phyloP scores from a whole-genome alignment of 35 echinoderm and acorn worm genomes.

The Eucidaris tribuloides region DNA sequence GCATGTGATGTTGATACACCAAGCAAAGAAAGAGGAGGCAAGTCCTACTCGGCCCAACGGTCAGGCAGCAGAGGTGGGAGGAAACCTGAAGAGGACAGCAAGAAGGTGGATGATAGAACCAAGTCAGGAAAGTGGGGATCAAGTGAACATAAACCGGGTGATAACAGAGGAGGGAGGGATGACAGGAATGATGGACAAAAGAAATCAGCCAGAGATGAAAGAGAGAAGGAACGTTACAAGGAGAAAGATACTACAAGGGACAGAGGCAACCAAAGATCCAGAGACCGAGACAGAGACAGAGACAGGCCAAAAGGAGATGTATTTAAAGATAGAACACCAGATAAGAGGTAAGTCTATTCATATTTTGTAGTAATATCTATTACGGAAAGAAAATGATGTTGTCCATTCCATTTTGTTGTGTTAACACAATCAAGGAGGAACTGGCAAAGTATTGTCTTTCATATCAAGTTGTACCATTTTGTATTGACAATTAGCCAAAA shows the following conservation, averaged over 20 bases:
- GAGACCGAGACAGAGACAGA: conserved; percentile 32
- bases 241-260: background rate
- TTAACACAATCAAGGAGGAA: too few species aligned
- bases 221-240: background rate
- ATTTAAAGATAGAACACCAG: background rate
- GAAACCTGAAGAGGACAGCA: background rate
- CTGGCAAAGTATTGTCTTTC: too few species aligned
- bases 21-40: conserved; percentile 41
- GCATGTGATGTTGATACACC: background rate
- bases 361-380: too few species aligned
- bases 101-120: background rate
- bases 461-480: too few species aligned
- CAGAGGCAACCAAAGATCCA: background rate
- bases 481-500: too few species aligned
- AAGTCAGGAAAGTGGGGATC: background rate
- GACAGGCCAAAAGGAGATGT: background rate
- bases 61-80: conserved; percentile 25
- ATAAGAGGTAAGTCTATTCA: background rate
- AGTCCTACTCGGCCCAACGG: conserved; percentile 60
- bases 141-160: background rate
- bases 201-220: background rate
- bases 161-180: background rate
- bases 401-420: too few species aligned
- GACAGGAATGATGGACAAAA: background rate
- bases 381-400: too few species aligned